Evolutionary conservation across 2,113 vertebrate species (phyloP).

Genomic region (Pelecanus crispus): DNA sequence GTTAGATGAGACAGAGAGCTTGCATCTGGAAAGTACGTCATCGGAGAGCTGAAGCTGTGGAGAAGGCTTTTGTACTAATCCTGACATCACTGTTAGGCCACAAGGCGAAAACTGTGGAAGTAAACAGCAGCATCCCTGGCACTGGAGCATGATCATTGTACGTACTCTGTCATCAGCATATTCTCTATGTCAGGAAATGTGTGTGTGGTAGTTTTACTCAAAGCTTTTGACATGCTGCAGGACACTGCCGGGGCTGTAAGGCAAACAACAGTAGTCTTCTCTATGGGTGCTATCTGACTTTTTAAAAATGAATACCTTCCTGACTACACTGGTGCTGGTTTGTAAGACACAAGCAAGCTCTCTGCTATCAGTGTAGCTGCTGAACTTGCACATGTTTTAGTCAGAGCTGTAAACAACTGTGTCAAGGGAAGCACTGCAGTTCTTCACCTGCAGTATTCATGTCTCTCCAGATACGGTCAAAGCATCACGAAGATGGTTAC

Average conservation of each 20-base stretch:
- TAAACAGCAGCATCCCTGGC: neutral
- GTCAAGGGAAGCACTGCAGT: neutral
- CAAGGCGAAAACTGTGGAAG: neutral
- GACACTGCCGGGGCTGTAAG: neutral
- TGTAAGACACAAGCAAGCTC: neutral
- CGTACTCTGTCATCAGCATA: neutral
- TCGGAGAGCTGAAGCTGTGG: neutral
- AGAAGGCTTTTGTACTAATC: neutral
- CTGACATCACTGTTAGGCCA: neutral
- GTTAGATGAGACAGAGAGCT: neutral
- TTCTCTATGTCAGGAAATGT: neutral
- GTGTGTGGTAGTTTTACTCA: neutral
- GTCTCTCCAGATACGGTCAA: neutral
- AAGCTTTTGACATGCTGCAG: conserved; percentile 41
- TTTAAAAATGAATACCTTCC: neutral
- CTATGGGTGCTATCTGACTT: conserved; percentile 26
- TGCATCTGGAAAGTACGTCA: neutral
- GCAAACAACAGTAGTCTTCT: conserved; percentile 42
- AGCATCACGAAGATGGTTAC: neutral
- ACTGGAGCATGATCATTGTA: neutral
- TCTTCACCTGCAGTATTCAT: neutral
- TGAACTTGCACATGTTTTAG: neutral
- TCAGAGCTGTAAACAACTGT: neutral
- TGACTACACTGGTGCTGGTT: neutral
- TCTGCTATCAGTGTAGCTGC: neutral